A percentile compares a stretch with the other conserved stretches of the same genome.
phyloP scores from a whole-genome alignment of 2,797 vertebrate species.

The Parotocinclus haroldoi region DNA sequence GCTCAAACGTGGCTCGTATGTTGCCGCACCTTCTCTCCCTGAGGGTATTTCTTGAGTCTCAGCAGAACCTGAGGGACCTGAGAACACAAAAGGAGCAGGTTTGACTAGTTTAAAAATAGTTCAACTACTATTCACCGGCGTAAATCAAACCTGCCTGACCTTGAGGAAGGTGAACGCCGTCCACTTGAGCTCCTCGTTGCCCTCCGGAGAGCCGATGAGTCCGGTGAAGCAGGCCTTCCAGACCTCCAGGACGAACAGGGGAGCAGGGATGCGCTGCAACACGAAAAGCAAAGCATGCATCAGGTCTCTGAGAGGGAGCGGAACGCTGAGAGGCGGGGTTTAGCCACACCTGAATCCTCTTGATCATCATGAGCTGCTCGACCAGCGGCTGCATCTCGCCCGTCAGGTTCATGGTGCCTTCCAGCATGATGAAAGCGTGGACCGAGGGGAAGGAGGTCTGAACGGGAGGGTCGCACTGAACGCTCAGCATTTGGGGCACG shows the following conservation, averaged over 20 bases:
- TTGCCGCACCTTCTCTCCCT: conserved; percentile 82
- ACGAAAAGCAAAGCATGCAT: neutral
- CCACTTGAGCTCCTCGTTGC: conserved; percentile 97
- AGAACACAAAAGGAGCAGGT: conserved; percentile 18
- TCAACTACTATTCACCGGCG: neutral
- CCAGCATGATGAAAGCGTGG: conserved; percentile 90
- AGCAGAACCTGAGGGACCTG: conserved; percentile 95
- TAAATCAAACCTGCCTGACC: conserved; percentile 58
- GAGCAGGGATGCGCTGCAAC: conserved; percentile 81
- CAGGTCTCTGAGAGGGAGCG: neutral
- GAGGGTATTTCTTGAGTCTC: conserved; percentile 90
- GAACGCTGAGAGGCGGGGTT: neutral
- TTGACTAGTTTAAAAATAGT: neutral
- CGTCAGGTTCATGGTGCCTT: conserved; percentile 96
- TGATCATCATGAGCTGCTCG: conserved; percentile 97
- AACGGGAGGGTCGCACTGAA: conserved; percentile 74
- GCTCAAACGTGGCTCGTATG: too few relatives aligned
- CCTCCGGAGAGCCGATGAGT: conserved; percentile 95
- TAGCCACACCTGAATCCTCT: conserved; percentile 90
- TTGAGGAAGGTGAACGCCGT: conserved; percentile 97
- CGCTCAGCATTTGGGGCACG: conserved; percentile 84
- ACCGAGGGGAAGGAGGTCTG: conserved; percentile 89
- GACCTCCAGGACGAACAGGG: conserved; percentile 90
- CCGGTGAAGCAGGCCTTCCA: conserved; percentile 98
- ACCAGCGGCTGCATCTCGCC: conserved; percentile 90